Evolutionary conservation across 1,140 invertebrate genomes (phyloP), one percentile per base, ranked within the genome.

Genomic region (Drosophila mojavensis): DNA sequence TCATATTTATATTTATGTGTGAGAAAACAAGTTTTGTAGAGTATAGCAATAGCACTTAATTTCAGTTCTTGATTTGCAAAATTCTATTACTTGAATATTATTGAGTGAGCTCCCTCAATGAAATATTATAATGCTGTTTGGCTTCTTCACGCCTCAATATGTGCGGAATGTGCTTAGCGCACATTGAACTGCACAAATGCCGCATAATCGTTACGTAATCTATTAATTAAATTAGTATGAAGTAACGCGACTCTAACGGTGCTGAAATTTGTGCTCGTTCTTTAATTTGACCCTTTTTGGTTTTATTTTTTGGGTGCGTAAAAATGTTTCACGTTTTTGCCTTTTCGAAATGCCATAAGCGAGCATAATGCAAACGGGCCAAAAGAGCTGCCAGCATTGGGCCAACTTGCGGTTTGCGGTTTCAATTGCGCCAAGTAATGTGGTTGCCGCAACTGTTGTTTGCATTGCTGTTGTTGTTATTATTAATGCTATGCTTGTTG

Each of bases 341-440:
- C 17, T 43, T 54, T 62, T 36, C 47, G 28, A 63, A 72, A 43
- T 72, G 55, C 47, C 55, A 65, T 60, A 41, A 59, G 47, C 58
- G 56, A 67, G 33, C 33, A 33, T 48, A 59, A 47, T 55, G 56
- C 33, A 65, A 75, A 66, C 28, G 10, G 20, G 50, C 13, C 15
- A 28, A 66, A 43, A 65, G 48, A 62, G 75, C 68, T 72, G 67
- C 36, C 62, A 67, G 63, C 64, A 73, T 36, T 56, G 51, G 53
- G 55, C 15, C 39, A 47, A 59, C 53, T 74, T 67, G 64, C 70
- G 71, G 67, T 79, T 79, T 88, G 82, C 48, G 82, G 82, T 74
- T 86, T 86, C 86, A 88, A 88, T 86, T 82, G 83, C 81, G 83
- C 83, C 83, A 86, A 86, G 82, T 85, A 85, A 79, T 81, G 82